Evolutionary conservation across 2,797 vertebrate species (phyloP), one percentile per base, ranked within the genome.

Genomic region (Danio tinwini): DNA sequence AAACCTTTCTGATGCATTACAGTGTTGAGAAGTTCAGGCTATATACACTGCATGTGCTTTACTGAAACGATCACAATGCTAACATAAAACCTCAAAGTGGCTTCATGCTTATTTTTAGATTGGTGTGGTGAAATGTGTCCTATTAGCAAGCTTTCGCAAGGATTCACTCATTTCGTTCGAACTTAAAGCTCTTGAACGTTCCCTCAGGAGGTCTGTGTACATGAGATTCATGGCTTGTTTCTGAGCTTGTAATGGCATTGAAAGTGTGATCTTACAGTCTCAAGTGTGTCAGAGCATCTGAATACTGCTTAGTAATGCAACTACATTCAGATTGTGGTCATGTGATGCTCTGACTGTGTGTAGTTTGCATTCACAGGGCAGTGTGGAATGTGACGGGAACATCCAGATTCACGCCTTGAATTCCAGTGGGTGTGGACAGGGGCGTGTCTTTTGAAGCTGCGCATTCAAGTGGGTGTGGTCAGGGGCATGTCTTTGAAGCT

Each of bases 401-500:
- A 10, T 40, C 21, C 19, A 52, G 19, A 77, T 19, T 68, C 40
- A 68, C 39, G 50, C 44, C 50, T 17, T 16, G 29, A 47, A 77
- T 50, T 69, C 61, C 67, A 29, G 3, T 29, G 29, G 29, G 29
- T 29, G 29, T 29, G 29, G 29, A 29, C 3, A 29, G 29, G 29
- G 29, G 3, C 3, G 29, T 29, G 29, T 29, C 3, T 44, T 21
- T 29, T 58, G 88, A 91, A 91, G 89, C 91, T 91, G 92, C 91
- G 92, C n/a, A n/a, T 29, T 29, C 29, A 29, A 81, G 59, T 76
- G 37, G 71, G 76, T 70, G 77, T 64, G 68, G 56, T 56, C 21
- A 62, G 73, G 76, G 44, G 45, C 63, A 9, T 55, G 62, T 94
- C 87, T 29, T 29, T n/a, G n/a, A n/a, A n/a, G n/a, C n/a, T n/a